phyloP scores from a whole-genome alignment of 2,888 invertebrate species.

The Apotomis capreana region DNA sequence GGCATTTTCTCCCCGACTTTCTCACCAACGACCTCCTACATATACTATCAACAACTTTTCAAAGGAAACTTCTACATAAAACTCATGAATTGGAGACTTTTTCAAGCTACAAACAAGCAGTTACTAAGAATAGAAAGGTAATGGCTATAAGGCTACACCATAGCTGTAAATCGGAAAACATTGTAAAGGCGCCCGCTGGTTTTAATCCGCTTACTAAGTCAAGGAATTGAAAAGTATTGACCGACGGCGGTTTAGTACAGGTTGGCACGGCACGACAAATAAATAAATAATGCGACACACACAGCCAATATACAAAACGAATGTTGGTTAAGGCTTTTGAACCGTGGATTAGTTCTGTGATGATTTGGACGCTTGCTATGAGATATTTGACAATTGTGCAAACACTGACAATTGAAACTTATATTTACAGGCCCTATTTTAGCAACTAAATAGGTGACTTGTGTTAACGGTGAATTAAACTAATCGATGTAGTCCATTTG shows the following conservation, averaged over 20 bases:
- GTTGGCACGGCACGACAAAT: slow-evolving; percentile 10
- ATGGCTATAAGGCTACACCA: not conserved
- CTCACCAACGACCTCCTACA: too few relatives aligned
- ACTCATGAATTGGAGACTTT: too few relatives aligned
- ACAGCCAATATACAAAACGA: slow-evolving; percentile 4
- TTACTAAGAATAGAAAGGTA: not conserved
- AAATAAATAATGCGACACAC: slow-evolving; percentile 15
- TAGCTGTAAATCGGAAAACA: not conserved
- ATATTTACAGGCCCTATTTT: too few relatives aligned
- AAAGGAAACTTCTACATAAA: too few relatives aligned
- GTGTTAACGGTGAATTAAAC: too few relatives aligned
- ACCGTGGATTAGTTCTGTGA: not conserved
- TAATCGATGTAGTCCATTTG: too few relatives aligned
- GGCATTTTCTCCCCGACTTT: too few relatives aligned
- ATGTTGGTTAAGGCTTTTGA: not conserved
- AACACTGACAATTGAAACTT: too few relatives aligned
- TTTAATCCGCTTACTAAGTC: slow-evolving; percentile 15
- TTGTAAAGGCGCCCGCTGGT: not conserved
- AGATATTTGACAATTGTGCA: too few relatives aligned
- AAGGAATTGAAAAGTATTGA: slow-evolving; percentile 24
- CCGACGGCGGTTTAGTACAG: slow-evolving; percentile 1
- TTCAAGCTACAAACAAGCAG: not conserved
- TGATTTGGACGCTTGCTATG: too few relatives aligned
- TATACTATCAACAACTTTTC: too few relatives aligned
- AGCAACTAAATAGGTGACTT: too few relatives aligned